Evolutionary conservation across 2,797 vertebrate genomes (phyloP), one percentile per base, ranked within the genome.

Genomic region (Cetoscarus ocellatus): DNA sequence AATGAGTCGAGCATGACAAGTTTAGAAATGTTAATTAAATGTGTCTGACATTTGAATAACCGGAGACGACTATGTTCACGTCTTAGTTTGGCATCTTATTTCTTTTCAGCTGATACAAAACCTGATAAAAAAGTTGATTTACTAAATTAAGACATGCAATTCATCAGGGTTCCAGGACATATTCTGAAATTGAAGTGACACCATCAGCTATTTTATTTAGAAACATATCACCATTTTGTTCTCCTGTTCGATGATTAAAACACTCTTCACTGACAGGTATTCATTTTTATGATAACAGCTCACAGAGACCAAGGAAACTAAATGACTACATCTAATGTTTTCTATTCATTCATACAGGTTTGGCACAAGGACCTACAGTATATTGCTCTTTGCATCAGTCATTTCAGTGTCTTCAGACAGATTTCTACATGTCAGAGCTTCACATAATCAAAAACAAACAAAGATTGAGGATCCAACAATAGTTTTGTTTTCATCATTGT

Each of bases 1-100:
- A 52, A n/a, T 64, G 40, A 53, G 48, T 58, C 8, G 6, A 70
- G 55, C 38, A 19, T 44, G 43, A 12, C 7, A 5, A 44, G 45
- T 39, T 13, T 3, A 39, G 6, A 58, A 34, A 42, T 52, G 50
- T 15, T 57, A 9, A 70, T 56, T 57, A 8, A 57, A 61, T 43
- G 13, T 51, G 36, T 19, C 14, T 17, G 51, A 74, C 40, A 0
- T 38, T 35, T 8, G 6, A n/a, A 49, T 39, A 72, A 43, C 44
- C 40, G 34, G 7, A 7, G 9, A 10, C 15, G 1, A 15, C 52
- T 54, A 0, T 58, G 53, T 8, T 40, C 10, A 9, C 12, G 3
- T 12, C 15, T 18, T 14, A 14, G 17, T 38, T 13, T 53, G 10
- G 50, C 63, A 1, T 10, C 17, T 54, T 47, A 18, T 48, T 50